A percentile compares a stretch with the other conserved stretches of the same genome.
These are phyloP conservation scores for Triplophysa bombifrons DNA, from an alignment of 2,797 vertebrate species.

Conservation along the genomic window DNA sequence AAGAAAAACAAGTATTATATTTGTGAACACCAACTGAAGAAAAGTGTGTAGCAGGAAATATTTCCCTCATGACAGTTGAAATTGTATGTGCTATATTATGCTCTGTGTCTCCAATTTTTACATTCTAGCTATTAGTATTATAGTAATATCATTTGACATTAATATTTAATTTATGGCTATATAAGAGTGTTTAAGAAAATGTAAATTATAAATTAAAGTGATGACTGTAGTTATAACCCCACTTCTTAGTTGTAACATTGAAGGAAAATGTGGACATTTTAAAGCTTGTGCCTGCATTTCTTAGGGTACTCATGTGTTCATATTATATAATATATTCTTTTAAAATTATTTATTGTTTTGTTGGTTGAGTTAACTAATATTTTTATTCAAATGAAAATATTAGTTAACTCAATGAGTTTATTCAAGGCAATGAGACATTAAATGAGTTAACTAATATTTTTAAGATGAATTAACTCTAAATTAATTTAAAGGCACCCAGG, in stretches of 20 bases:
- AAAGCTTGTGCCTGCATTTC: too few relatives aligned
- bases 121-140: too few relatives aligned
- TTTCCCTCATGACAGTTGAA: not conserved
- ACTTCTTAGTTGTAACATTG: not conserved
- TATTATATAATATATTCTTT: not conserved
- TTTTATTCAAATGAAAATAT: too few relatives aligned
- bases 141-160: too few relatives aligned
- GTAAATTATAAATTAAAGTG: not conserved
- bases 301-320: too few relatives aligned
- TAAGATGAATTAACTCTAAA: too few relatives aligned
- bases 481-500: too few relatives aligned
- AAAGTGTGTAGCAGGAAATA: not conserved
- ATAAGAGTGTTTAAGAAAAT: not conserved
- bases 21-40: conserved; percentile 26
- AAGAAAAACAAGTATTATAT: not conserved
- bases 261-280: not conserved
- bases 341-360: not conserved
- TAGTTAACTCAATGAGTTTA: too few relatives aligned
- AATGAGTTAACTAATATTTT: too few relatives aligned
- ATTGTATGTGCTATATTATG: not conserved
- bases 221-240: not conserved
- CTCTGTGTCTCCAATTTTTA: not conserved
- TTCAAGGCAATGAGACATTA: too few relatives aligned
- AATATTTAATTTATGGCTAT: too few relatives aligned
- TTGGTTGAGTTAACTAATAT: too few relatives aligned